These are phyloP conservation scores for Cynaeus angustus DNA, from an alignment of 2,888 invertebrate species.

Conservation along the genomic window DNA sequence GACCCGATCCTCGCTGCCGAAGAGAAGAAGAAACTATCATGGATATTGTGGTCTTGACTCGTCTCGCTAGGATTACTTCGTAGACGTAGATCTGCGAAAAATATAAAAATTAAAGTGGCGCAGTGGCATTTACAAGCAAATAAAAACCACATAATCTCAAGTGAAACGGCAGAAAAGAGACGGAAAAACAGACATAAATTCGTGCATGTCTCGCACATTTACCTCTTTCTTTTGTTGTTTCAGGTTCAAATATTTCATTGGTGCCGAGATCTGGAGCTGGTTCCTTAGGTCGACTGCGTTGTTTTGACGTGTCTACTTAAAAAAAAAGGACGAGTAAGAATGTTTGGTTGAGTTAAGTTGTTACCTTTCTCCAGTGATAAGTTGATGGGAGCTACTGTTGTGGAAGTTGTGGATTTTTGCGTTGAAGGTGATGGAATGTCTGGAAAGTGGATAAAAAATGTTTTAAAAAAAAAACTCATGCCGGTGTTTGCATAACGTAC, in stretches of 20 bases:
- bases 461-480: too few relatives aligned
- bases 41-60: slow-evolving; percentile 60
- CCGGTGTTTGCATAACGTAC: too few relatives aligned
- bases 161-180: slow-evolving; percentile 38
- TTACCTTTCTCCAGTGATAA: slow-evolving; percentile 61
- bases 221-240: slow-evolving; percentile 66
- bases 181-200: slow-evolving; percentile 45
- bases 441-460: slow-evolving; percentile 50
- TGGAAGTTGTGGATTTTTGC: slow-evolving; percentile 60
- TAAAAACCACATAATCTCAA: slow-evolving; percentile 41
- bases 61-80: slow-evolving; percentile 64
- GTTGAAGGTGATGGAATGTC: slow-evolving; percentile 67
- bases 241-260: slow-evolving; percentile 66
- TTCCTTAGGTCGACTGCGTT: slow-evolving; percentile 63
- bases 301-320: slow-evolving; percentile 59
- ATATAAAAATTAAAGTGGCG: slow-evolving; percentile 53
- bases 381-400: slow-evolving; percentile 55
- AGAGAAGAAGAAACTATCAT: slow-evolving; percentile 56
- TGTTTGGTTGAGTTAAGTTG: slow-evolving; percentile 18
- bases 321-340: slow-evolving; percentile 23
- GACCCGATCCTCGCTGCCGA: slow-evolving; percentile 24
- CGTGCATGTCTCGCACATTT: slow-evolving; percentile 49
- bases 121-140: slow-evolving; percentile 42
- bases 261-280: slow-evolving; percentile 60
- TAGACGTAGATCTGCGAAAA: slow-evolving; percentile 64